Evolutionary conservation across 2,888 invertebrate species (phyloP).

Genomic region (Chloromyia formosa): DNA sequence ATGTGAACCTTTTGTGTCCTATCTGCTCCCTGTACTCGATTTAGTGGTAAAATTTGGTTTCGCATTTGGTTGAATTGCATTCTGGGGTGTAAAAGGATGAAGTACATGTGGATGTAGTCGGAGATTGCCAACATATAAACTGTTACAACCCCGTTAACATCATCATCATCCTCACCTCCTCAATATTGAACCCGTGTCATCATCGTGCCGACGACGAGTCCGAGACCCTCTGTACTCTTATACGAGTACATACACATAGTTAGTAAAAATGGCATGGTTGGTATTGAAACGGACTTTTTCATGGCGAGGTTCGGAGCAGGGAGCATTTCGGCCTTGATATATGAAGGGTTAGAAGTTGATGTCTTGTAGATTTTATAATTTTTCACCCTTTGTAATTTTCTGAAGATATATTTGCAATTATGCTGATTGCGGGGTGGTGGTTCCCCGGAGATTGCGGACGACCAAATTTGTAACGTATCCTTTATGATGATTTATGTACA

Average conservation of each 20-base stretch:
- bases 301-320: neutral
- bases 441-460: neutral
- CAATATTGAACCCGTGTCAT: no score
- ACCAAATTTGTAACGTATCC: no score
- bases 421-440: neutral
- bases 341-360: slow-evolving; percentile 30
- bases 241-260: no score
- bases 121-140: neutral
- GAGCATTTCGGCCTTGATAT: neutral
- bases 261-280: no score
- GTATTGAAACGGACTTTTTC: no score
- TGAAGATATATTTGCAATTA: slow-evolving; percentile 1
- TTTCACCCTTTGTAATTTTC: slow-evolving; percentile 23
- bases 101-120: neutral
- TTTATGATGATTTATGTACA: no score
- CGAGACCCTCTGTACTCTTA: no score
- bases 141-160: slow-evolving; percentile 25
- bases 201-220: no score
- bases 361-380: neutral
- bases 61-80: neutral
- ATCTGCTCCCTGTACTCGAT: neutral
- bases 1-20: slow-evolving; percentile 26
- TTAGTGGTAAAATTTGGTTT: slow-evolving; percentile 27
- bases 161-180: slow-evolving; percentile 3
- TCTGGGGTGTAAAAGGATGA: neutral